Percentiles rank a stretch among this genome's conserved stretches.
Evolutionary conservation across 2,113 vertebrate species (phyloP).

Genomic region (Phylloscopus trochiloides): DNA sequence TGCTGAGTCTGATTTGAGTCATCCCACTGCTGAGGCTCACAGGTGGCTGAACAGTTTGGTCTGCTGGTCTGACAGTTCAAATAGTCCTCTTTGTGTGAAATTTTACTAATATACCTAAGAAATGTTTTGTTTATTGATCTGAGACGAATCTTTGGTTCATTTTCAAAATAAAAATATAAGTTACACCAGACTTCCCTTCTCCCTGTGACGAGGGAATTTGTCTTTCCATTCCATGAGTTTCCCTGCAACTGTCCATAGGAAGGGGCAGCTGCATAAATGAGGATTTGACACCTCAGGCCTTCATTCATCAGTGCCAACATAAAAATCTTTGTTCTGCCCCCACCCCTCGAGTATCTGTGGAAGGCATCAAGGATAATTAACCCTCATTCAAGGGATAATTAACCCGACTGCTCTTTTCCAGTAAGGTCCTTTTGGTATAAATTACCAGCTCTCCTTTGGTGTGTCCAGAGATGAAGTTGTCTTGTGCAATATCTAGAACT

Average conservation of each 20-base stretch:
- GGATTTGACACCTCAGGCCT: not conserved
- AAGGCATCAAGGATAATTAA: not conserved
- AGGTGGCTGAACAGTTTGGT: not conserved
- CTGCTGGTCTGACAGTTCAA: not conserved
- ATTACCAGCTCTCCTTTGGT: not conserved
- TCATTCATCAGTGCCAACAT: not conserved
- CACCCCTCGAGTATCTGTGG: not conserved
- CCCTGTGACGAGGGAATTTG: not conserved
- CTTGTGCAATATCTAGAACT: not conserved
- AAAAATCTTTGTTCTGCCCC: not conserved
- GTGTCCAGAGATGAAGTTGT: not conserved
- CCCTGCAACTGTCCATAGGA: not conserved
- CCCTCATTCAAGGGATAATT: not conserved
- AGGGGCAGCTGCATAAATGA: not conserved
- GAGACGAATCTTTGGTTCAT: not conserved
- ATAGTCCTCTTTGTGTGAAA: not conserved
- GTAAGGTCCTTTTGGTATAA: not conserved
- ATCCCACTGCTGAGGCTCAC: not conserved
- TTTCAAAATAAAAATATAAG: not conserved
- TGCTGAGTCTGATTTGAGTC: not conserved
- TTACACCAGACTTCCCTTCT: not conserved
- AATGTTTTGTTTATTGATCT: not conserved
- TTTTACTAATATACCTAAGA: not conserved
- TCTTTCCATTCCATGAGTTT: not conserved
- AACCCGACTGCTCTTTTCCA: not conserved